These are phyloP conservation scores for Sebastes goodei DNA, from an alignment of 2,797 vertebrate genomes.

Conservation along the genomic window DNA sequence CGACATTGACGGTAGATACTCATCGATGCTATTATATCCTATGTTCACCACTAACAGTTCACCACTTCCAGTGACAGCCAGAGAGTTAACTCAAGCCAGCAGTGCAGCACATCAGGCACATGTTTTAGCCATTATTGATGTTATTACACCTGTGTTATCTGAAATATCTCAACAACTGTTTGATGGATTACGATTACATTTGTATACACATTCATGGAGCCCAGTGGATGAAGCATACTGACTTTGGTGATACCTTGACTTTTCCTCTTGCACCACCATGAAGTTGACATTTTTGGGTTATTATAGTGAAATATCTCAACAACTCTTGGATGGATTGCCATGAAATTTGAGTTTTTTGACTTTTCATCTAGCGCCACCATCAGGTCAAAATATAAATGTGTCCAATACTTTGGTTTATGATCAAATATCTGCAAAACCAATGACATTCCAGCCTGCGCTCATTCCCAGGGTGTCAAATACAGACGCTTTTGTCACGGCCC, in stretches of 20 bases:
- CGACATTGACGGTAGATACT: constrained; percentile 83
- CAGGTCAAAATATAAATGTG: not conserved
- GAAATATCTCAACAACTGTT: not conserved
- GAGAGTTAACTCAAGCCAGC: not conserved
- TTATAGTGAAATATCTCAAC: not conserved
- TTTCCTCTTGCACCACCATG: not conserved
- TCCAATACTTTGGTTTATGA: not conserved
- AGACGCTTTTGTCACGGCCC: too few relatives aligned
- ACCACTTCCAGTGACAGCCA: not conserved
- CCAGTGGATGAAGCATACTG: not conserved
- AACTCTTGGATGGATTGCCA: not conserved
- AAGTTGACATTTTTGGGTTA: not conserved
- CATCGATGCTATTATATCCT: not conserved
- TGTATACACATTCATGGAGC: not conserved
- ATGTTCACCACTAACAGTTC: not conserved
- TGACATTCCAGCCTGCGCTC: too few relatives aligned
- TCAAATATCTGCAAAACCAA: not conserved
- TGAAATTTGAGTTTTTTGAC: not conserved
- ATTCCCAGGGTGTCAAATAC: too few relatives aligned
- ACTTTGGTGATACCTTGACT: not conserved
- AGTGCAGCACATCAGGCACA: not conserved
- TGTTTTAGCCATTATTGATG: not conserved
- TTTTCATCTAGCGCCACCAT: not conserved
- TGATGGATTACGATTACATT: not conserved
- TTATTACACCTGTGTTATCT: not conserved